A percentile compares a stretch with the other conserved stretches of the same genome.
These are phyloP conservation scores for Leptinotarsa juncta DNA, from an alignment of 2,888 invertebrate genomes.

Conservation along the genomic window DNA sequence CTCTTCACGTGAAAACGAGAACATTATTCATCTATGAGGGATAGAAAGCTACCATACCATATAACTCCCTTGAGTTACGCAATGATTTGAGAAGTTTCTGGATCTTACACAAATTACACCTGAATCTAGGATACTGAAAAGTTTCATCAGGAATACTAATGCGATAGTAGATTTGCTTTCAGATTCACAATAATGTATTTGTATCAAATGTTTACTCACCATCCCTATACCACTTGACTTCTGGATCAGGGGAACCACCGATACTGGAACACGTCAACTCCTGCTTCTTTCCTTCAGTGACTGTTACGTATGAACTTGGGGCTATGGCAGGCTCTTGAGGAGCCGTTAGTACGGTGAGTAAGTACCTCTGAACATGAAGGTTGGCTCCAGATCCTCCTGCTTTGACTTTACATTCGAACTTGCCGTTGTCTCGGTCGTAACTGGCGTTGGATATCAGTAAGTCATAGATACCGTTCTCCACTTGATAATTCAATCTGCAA, in stretches of 20 bases:
- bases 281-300: constrained; percentile 83
- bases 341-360: constrained; percentile 86
- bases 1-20: no score
- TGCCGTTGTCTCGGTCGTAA: constrained; percentile 91
- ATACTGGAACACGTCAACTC: constrained; percentile 84
- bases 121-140: no score
- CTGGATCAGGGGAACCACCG: constrained; percentile 92
- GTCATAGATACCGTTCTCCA: constrained; percentile 87
- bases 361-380: constrained; percentile 85
- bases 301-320: constrained; percentile 81
- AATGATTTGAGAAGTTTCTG: no score
- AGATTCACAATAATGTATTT: neutral
- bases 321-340: constrained; percentile 84
- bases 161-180: no score
- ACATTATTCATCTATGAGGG: no score
- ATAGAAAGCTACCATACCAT: no score
- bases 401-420: constrained; percentile 90
- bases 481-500: constrained; percentile 81
- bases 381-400: constrained; percentile 85
- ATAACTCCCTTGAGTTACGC: no score
- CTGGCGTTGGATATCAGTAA: constrained; percentile 89
- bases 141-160: no score
- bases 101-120: no score
- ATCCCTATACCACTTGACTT: constrained; percentile 87
- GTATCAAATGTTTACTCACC: constrained; percentile 55